Conservation (phyloP, 2,888 invertebrate species). For the Chrysina gloriosa region DNA sequence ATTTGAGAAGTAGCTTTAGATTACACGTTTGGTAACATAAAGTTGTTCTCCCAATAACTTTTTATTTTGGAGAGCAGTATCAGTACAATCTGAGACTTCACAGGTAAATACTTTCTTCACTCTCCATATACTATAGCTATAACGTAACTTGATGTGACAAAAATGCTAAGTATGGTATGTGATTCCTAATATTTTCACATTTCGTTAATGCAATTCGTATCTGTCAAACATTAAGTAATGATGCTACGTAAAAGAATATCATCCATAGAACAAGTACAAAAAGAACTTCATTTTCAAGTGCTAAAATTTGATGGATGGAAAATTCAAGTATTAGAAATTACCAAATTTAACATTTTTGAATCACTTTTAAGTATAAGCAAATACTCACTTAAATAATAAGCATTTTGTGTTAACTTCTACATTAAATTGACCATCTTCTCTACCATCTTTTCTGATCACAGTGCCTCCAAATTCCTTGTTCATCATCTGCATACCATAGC, state of each 20-base stretch:
- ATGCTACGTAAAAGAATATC: no score
- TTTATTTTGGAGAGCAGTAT: conserved; percentile 26
- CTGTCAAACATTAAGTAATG: no score
- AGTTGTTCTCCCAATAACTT: conserved; percentile 19
- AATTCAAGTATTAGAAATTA: not conserved
- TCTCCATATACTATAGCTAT: no score
- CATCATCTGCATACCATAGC: conserved; percentile 99
- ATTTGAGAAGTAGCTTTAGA: conserved; percentile 32
- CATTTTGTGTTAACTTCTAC: conserved; percentile 90
- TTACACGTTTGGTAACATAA: conserved; percentile 13
- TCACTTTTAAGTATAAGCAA: not conserved
- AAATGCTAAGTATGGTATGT: no score
- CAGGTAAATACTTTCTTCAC: conserved; percentile 27
- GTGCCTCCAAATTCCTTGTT: conserved; percentile 97
- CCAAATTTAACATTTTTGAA: no score
- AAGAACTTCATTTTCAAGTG: no score
- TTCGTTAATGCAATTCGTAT: no score
- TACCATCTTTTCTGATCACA: conserved; percentile 84
- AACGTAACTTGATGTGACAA: no score
- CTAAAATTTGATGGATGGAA: no score
- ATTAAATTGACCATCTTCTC: conserved; percentile 95
- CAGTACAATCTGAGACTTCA: conserved; percentile 9
- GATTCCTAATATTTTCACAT: no score
- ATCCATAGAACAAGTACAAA: no score
- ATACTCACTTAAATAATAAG: conserved; percentile 89